phyloP scores from a whole-genome alignment of 2,888 invertebrate species.

The Ptychoptera contaminata region DNA sequence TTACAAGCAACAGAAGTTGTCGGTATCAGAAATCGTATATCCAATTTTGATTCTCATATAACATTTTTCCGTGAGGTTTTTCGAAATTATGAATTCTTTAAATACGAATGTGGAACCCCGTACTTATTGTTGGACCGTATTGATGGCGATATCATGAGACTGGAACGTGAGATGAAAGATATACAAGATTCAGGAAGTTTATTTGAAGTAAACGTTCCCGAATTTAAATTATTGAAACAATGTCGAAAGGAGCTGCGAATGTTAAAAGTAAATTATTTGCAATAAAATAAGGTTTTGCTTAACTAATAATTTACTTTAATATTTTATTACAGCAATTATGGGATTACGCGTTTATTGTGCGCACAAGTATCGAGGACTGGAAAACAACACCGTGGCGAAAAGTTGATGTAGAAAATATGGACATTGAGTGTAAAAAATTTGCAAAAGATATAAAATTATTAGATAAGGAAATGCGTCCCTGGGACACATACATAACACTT shows the following conservation, averaged over 20 bases:
- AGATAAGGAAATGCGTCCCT: conserved; percentile 90
- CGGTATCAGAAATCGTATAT: conserved; percentile 72
- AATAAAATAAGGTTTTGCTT: not conserved
- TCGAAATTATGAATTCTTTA: conserved; percentile 59
- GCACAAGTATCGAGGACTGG: conserved; percentile 89
- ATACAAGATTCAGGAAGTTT: conserved; percentile 82
- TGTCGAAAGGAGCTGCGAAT: conserved; percentile 80
- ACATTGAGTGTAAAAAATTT: conserved; percentile 95
- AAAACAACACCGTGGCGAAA: conserved; percentile 94
- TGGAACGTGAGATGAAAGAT: conserved; percentile 74
- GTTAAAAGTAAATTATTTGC: conserved; percentile 50
- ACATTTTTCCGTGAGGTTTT: conserved; percentile 79
- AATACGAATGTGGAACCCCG: conserved; percentile 56
- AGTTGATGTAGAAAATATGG: conserved; percentile 97
- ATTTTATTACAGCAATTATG: conserved; percentile 58
- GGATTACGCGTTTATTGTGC: conserved; percentile 86
- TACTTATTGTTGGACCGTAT: conserved; percentile 63
- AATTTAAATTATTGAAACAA: conserved; percentile 82
- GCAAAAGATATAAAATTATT: conserved; percentile 82
- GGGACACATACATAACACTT: conserved; percentile 79
- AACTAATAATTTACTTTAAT: conserved; percentile 8
- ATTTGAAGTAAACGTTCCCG: conserved; percentile 89
- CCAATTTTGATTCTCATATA: conserved; percentile 70
- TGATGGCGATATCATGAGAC: conserved; percentile 55
- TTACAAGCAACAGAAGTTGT: conserved; percentile 88